Evolutionary conservation across 1,140 invertebrate genomes (phyloP), one percentile per base, ranked within the genome.

Genomic region (Rhynchophorus ferrugineus): DNA sequence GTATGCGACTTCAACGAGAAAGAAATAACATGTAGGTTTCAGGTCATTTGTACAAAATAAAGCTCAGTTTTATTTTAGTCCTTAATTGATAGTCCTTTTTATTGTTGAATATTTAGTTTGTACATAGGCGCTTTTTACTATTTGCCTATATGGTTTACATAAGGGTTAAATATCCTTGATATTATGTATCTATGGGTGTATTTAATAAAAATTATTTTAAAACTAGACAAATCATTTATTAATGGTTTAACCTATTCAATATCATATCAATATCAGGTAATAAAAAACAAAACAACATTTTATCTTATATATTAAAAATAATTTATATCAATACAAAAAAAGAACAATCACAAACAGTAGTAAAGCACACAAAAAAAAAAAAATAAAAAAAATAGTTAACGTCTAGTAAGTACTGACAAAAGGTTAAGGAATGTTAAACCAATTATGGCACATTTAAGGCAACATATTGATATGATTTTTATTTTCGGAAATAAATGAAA

Each of bases 1-100:
- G 81, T 62, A 81, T 76, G 68, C 78, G 91, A 65, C 75, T 95
- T 59, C 86, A 91, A 67, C 74, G 79, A 59, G 87, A 91, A 71
- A 75, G 80, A 60, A 71, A 76, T 52, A 50, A 59, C 36, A 66
- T 69, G 64, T 67, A 61, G 61, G 21, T 42, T n/a, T 11, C 14
- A 33, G 2, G 14, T 34, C 44, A 37, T 39, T 42, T 19, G 22
- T 43, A 51, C 17, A 37, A 44, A 44, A 45, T 18, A 51, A 16
- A 18, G 45, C 17, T 29, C 35, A 38, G 33, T 47, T 49, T 17
- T 50, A 44, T 19, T 58, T 24, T 39, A 49, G 45, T 54, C 39
- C 22, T 42, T 44, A 36, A 45, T 45, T 38, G 46, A 24, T 53
- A 54, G 41, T 24, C 44, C 45, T 19, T 56, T 38, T 45, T 44